Conservation (phyloP, 2,888 invertebrate genomes). For the Tiliacea aurago region DNA sequence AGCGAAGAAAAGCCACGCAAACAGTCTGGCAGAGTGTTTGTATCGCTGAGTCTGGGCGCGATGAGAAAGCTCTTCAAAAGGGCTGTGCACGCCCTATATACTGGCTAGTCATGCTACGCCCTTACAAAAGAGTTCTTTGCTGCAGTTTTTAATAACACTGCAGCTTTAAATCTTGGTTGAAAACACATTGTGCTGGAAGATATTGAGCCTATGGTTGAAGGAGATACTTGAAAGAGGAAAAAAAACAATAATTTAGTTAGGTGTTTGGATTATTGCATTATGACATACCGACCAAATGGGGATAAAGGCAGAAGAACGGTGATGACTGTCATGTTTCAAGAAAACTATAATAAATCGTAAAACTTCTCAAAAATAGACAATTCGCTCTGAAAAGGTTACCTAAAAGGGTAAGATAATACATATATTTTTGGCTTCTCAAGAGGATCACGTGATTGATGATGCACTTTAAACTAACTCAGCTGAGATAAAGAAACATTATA, state of each 20-base stretch:
- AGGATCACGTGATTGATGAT: neutral
- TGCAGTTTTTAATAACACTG: slow-evolving; percentile 1
- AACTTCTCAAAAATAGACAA: neutral
- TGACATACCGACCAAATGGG: neutral
- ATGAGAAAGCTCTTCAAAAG: slow-evolving; percentile 56
- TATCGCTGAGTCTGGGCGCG: slow-evolving; percentile 16
- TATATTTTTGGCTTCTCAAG: neutral
- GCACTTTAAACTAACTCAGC: neutral
- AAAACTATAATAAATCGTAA: neutral
- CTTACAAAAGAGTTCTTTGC: slow-evolving; percentile 12
- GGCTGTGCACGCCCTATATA: slow-evolving; percentile 27
- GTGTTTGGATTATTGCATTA: neutral
- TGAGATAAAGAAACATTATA: neutral
- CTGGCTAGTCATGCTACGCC: neutral
- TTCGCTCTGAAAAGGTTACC: neutral
- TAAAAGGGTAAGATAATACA: neutral
- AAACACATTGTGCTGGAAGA: neutral
- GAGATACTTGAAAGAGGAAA: neutral
- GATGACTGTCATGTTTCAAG: neutral
- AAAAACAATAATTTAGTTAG: neutral
- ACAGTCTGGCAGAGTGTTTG: slow-evolving; percentile 19
- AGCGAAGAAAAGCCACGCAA: slow-evolving; percentile 25
- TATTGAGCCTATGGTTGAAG: neutral
- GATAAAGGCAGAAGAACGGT: neutral
- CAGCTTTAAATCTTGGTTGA: neutral